Base-by-base conservation (phyloP, 2,888 invertebrate species). In the Drosophila maculinotata region DNA sequence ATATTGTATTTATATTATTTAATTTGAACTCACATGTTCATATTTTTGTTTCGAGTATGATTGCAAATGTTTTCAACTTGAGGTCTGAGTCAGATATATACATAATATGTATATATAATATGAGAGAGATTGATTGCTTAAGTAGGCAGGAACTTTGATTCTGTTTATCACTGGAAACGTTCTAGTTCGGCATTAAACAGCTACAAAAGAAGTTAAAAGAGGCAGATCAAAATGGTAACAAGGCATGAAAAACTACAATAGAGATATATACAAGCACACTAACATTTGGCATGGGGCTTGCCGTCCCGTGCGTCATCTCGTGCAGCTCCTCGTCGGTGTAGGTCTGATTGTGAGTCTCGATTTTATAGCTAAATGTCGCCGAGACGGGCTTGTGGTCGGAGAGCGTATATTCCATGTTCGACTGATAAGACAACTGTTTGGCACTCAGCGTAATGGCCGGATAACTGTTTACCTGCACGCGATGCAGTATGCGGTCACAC, bases 341-440 rank as follows among this genome's bases (percentile, higher is more conserved):
- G 3, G 70, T 78, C 9, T 48, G 52, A 14, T 77, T 74, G 23
- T 68, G 35, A 7, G 88, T 49, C 38, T 88, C 86, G 38, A 90
- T 85, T 57, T 81, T 82, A 52, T 81, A 89, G 20, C 73, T 69
- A 90, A 96, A 97, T 83, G 95, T 94, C 10, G 95, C 95, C 4
- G 95, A 93, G 33, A 99, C 98, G 1, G 99, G 98, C 90, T 97
- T 97, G 92, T 99, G 99, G 92, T 99, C 99, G 82, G 98, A 98
- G 66, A 95, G 93, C 10, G 93, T 93, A 90, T 97, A 98, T 58
- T 93, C 93, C 0, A 95, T 94, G 89, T 97, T 94, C 84, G 96
- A 95, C 84, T 93, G 94, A 91, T 99, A 99, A 1, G 94, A 94
- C 52, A 94, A 89, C 77, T 96, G 95, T 39, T 95, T 93, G 3